Percentiles rank a stretch among this genome's conserved stretches.
Conservation (phyloP, 2,113 vertebrate genomes). For the Orycteropus afer region DNA sequence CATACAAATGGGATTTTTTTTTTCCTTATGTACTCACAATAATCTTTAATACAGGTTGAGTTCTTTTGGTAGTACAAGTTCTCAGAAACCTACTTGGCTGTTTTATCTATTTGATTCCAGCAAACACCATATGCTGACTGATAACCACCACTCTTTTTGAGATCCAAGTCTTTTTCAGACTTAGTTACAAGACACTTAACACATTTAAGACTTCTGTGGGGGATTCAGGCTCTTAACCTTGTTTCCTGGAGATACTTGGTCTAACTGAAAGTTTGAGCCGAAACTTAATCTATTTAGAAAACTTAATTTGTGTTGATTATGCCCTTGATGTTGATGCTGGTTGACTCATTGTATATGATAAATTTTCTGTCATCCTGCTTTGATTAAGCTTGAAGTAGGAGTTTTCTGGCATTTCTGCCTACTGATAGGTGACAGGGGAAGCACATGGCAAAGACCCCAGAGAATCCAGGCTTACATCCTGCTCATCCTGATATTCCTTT, state of each 20-base stretch:
- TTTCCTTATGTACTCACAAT: background rate
- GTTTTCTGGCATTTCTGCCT: background rate
- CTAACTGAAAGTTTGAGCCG: background rate
- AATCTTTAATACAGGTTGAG: background rate
- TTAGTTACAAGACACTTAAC: background rate
- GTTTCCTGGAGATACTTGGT: background rate
- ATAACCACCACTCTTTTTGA: background rate
- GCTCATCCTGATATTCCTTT: background rate
- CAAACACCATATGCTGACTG: background rate
- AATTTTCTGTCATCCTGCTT: background rate
- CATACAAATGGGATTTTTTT: background rate
- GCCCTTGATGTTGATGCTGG: background rate
- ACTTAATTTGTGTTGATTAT: background rate
- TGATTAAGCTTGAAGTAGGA: background rate
- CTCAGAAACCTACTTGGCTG: background rate
- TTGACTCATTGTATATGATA: background rate
- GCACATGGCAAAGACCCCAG: background rate
- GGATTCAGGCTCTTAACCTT: background rate
- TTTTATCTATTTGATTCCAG: background rate
- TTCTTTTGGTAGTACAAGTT: background rate
- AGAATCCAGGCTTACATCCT: background rate
- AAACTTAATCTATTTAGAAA: background rate
- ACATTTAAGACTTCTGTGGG: background rate
- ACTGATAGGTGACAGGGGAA: background rate
- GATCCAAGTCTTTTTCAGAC: background rate